Conservation (phyloP, 2,797 vertebrate genomes). For the Thamnophis elegans region DNA sequence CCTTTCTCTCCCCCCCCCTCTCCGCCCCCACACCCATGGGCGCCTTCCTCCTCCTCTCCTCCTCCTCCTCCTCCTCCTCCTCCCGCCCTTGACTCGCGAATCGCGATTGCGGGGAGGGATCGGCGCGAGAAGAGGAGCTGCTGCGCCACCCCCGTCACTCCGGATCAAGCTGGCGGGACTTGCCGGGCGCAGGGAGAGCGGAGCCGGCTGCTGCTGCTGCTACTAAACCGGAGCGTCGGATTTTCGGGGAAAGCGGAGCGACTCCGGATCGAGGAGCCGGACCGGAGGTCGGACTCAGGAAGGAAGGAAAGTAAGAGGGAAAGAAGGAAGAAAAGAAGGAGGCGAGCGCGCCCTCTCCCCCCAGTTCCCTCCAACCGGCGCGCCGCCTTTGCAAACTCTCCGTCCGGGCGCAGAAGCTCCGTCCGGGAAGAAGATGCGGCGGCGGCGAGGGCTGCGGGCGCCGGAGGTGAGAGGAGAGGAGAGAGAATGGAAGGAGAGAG, state of each 20-base stretch:
- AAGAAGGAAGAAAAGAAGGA: not conserved
- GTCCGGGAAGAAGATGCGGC: not conserved
- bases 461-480: slow-evolving; percentile 1
- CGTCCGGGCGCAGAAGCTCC: no score
- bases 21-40: not conserved
- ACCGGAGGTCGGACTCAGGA: not conserved
- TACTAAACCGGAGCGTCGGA: not conserved
- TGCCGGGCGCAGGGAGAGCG: not conserved
- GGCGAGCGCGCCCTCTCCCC: not conserved
- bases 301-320: not conserved
- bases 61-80: not conserved
- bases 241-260: not conserved
- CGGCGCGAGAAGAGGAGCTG: not conserved
- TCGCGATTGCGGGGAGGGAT: not conserved
- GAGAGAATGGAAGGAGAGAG: no score
- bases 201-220: not conserved
- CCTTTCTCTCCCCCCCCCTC: not conserved
- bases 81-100: not conserved
- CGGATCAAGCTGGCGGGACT: not conserved
- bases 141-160: not conserved
- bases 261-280: not conserved
- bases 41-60: not conserved
- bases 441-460: not conserved
- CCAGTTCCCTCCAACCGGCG: no score
- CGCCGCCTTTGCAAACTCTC: no score